Percentiles rank a stretch among this genome's conserved stretches.
phyloP scores from a whole-genome alignment of 2,888 invertebrate species.

The Coelopa pilipes region DNA sequence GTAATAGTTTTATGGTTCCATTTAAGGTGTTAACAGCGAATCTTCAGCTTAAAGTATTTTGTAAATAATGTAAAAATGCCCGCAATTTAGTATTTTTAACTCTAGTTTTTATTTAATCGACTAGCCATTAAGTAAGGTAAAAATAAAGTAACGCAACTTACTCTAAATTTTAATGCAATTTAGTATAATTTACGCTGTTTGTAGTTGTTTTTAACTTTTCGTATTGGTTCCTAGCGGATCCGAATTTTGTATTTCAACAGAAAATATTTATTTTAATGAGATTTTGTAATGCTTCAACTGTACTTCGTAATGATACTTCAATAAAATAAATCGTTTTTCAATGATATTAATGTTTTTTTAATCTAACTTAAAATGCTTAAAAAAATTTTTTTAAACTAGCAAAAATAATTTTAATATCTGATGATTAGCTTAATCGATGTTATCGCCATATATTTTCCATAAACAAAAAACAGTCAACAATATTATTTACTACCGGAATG shows the following conservation, averaged over 20 bases:
- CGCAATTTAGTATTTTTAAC: slow-evolving; percentile 25
- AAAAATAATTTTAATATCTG: no score
- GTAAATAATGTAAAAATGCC: slow-evolving; percentile 37
- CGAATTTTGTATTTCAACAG: slow-evolving; percentile 34
- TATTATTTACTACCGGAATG: no score
- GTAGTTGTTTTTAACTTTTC: slow-evolving; percentile 13
- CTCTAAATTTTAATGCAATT: slow-evolving; percentile 27
- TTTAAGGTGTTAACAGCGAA: neutral
- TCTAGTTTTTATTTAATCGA: neutral
- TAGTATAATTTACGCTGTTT: slow-evolving; percentile 11
- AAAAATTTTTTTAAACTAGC: no score
- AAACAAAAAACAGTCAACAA: no score
- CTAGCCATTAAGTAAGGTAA: slow-evolving; percentile 7
- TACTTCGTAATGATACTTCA: no score
- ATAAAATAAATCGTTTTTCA: no score
- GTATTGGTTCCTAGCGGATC: slow-evolving; percentile 47
- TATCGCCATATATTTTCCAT: no score
- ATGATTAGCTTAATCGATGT: no score
- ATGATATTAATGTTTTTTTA: neutral
- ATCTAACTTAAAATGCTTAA: neutral
- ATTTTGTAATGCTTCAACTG: neutral
- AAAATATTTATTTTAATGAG: slow-evolving; percentile 39
- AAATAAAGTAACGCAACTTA: slow-evolving; percentile 21
- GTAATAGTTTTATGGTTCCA: slow-evolving; percentile 14
- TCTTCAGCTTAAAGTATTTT: slow-evolving; percentile 14